A percentile compares a stretch with the other conserved stretches of the same genome.
Evolutionary conservation across 2,113 vertebrate genomes (phyloP).

Genomic region (Elachura formosa): DNA sequence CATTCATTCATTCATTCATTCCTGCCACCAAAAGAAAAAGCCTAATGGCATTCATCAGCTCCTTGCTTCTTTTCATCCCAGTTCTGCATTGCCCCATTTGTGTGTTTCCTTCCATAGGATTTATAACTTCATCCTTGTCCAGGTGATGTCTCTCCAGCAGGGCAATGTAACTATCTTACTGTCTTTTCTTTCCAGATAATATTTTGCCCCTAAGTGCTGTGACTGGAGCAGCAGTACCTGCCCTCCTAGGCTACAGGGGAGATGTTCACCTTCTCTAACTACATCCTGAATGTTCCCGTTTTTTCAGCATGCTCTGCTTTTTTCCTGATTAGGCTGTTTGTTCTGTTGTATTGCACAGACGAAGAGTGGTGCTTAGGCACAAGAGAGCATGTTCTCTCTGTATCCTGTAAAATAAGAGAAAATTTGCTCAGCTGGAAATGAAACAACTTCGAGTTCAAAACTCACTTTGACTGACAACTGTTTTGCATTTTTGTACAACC

Average conservation of each 20-base stretch:
- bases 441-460: slow-evolving; percentile 23
- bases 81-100: neutral
- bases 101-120: neutral
- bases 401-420: slow-evolving; percentile 16
- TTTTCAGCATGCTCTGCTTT: slow-evolving; percentile 44
- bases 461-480: neutral
- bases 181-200: neutral
- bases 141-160: neutral
- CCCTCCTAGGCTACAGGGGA: neutral
- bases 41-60: neutral
- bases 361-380: slow-evolving; percentile 3
- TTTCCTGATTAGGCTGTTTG: slow-evolving; percentile 50
- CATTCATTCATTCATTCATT: neutral
- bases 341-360: slow-evolving; percentile 25
- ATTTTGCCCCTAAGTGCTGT: neutral
- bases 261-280: neutral
- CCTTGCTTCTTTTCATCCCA: neutral
- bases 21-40: neutral
- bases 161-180: neutral
- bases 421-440: slow-evolving; percentile 48
- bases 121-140: neutral
- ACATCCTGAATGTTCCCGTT: neutral
- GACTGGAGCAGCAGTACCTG: neutral
- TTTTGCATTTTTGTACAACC: neutral
- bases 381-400: slow-evolving; percentile 11